These are phyloP conservation scores for Perithous albicinctus DNA, from an alignment of 2,888 invertebrate species.

Conservation along the genomic window DNA sequence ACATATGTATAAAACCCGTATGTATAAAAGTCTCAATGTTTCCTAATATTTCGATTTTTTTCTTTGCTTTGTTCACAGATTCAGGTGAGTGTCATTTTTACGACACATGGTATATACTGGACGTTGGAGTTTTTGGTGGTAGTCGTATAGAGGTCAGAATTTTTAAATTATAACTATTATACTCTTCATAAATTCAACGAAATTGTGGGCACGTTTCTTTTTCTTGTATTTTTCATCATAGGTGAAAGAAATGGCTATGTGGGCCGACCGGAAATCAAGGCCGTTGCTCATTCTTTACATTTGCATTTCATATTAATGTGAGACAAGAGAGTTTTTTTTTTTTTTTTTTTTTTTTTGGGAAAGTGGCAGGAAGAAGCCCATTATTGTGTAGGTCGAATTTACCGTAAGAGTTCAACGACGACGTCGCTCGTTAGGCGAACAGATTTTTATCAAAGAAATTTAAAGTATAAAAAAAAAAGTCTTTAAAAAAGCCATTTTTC, in stretches of 20 bases:
- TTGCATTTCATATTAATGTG: constrained; percentile 11
- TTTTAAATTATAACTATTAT: constrained; percentile 6
- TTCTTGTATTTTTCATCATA: constrained; percentile 2
- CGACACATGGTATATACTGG: neutral
- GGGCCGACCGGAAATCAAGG: constrained; percentile 60
- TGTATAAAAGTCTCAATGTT: constrained; percentile 30
- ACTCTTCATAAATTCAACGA: constrained; percentile 26
- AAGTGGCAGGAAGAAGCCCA: constrained; percentile 9
- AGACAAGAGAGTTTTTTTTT: constrained; percentile 3
- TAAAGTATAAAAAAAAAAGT: neutral
- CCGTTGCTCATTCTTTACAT: constrained; percentile 51
- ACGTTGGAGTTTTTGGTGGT: constrained; percentile 6
- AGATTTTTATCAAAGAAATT: constrained; percentile 7
- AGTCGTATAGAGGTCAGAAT: constrained; percentile 37
- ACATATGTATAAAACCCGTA: constrained; percentile 15
- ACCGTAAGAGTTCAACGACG: constrained; percentile 18
- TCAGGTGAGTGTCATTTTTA: constrained; percentile 58
- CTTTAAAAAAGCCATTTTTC: too few relatives aligned
- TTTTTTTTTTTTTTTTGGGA: constrained; percentile 30
- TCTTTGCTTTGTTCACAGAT: constrained; percentile 55
- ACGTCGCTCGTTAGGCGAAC: neutral
- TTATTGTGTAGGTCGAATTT: constrained; percentile 43
- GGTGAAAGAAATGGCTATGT: constrained; percentile 28
- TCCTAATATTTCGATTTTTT: constrained; percentile 41
- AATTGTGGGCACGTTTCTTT: constrained; percentile 36